Evolutionary conservation across 2,797 vertebrate genomes (phyloP).

Genomic region (Orestias chungarensis): DNA sequence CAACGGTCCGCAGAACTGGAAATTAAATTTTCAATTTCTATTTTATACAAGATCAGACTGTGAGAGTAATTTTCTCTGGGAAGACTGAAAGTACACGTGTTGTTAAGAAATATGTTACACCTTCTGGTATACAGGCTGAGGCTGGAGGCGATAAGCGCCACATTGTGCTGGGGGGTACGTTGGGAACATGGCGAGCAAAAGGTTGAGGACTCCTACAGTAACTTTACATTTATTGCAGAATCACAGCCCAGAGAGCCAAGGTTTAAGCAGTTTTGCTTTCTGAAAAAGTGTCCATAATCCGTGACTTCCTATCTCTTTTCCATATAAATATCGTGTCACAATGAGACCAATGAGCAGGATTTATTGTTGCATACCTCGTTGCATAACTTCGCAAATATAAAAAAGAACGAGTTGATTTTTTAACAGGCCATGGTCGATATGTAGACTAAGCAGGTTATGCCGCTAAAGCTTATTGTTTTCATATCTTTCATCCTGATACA

Average conservation of each 20-base stretch:
- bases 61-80: not conserved
- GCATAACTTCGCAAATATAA: not conserved
- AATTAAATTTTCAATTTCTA: not conserved
- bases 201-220: not conserved
- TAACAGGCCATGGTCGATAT: not conserved
- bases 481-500: not conserved
- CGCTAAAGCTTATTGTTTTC: not conserved
- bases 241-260: not conserved
- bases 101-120: not conserved
- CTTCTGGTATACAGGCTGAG: not conserved
- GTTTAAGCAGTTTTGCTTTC: too few relatives aligned
- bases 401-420: not conserved
- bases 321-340: not conserved
- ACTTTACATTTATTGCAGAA: too few relatives aligned
- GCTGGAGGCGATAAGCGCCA: too few relatives aligned
- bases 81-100: not conserved
- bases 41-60: not conserved
- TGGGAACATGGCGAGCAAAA: not conserved
- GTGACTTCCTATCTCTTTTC: not conserved
- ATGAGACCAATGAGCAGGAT: not conserved
- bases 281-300: not conserved
- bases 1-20: not conserved
- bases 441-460: not conserved
- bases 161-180: not conserved
- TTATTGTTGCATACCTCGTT: not conserved